Percentiles rank a stretch among this genome's conserved stretches.
These are phyloP conservation scores for Otus sunia DNA, from an alignment of 2,113 vertebrate species.

Conservation along the genomic window DNA sequence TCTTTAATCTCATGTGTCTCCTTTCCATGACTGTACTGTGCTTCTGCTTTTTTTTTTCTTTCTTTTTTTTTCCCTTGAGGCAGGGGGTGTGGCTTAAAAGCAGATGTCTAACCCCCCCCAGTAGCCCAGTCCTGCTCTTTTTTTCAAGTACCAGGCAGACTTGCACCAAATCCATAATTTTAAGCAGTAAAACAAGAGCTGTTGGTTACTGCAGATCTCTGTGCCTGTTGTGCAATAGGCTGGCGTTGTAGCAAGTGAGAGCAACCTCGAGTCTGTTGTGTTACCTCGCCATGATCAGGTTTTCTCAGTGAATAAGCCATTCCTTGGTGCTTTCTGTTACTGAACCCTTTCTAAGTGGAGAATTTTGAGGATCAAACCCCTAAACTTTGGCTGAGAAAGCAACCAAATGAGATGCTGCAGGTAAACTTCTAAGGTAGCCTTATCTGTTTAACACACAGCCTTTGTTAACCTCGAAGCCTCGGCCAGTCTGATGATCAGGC, in stretches of 20 bases:
- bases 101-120: not conserved
- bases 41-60: not conserved
- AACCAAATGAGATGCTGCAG: not conserved
- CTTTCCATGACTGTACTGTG: not conserved
- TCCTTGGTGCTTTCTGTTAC: not conserved
- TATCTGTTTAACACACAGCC: not conserved
- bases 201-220: not conserved
- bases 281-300: fast-evolving
- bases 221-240: not conserved
- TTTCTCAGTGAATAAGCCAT: not conserved
- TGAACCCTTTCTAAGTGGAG: not conserved
- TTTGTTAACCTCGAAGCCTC: not conserved
- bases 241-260: not conserved
- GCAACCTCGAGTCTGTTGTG: not conserved
- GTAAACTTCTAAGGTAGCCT: not conserved
- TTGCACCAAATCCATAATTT: not conserved
- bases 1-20: not conserved
- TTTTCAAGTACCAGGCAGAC: not conserved
- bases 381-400: not conserved
- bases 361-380: not conserved
- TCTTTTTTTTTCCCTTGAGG: not conserved
- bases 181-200: not conserved
- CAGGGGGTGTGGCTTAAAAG: not conserved
- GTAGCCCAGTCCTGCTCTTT: not conserved
- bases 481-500: not conserved